Evolutionary conservation across 2,888 invertebrate genomes (phyloP), one percentile per base, ranked within the genome.

Genomic region (Hirtodrosophila cameraria): DNA sequence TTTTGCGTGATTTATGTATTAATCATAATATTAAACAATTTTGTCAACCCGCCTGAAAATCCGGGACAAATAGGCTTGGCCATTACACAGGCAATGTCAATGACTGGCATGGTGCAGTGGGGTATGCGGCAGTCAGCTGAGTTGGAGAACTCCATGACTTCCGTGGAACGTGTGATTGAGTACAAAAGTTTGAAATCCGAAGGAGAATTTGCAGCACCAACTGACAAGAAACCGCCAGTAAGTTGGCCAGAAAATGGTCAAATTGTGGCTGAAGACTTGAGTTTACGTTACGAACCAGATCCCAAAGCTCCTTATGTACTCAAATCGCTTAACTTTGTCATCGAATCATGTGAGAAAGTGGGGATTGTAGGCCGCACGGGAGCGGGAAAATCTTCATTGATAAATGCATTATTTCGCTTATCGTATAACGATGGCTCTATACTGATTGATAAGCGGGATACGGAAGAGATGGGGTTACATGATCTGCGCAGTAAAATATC

Each of bases 81-180:
- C 9, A 95, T 96, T 46, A 96, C 96, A 0, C 96, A 96, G 88
- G 94, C 95, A 8, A 94, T 96, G 90, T 93, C 94, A 0, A 92
- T 96, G 57, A 95, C 95, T 0, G 95, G 96, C 5, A 91, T 90
- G 90, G 90, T 91, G 0, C 91, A 91, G 50, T 98, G 97, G 97
- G 97, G 97, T 23, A 96, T 98, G 94, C 92, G 97, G 1, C 97
- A 98, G 89, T 96, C 97, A 76, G 96, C 97, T 1, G 97, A 98
- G 88, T 89, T 96, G 8, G 96, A 95, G 88, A 97, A 96, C 87
- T 95, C 95, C 68, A 96, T 97, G 96, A 97, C 96, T 3, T 95
- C 96, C 5, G 98, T 98, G 0, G 98, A 99, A 91, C 93, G 94
- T 71, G 93, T 94, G 57, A 90, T 94, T 57, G 95, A 96, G 82